Conservation (phyloP, 2,797 vertebrate genomes). For the Gobio occitaniae region DNA sequence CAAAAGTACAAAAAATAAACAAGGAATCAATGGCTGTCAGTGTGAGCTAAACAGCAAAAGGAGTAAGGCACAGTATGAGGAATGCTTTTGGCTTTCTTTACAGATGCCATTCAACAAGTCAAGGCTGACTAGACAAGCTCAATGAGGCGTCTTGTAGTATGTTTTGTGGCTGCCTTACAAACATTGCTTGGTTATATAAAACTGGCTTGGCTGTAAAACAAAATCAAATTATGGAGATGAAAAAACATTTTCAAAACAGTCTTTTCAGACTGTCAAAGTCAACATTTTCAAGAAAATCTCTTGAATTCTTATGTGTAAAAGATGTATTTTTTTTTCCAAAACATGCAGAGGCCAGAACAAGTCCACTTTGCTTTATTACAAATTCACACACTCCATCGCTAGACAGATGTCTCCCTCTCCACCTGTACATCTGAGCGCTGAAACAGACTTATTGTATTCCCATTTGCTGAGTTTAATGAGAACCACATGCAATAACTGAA, state of each 20-base stretch:
- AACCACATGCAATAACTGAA: conserved; percentile 49
- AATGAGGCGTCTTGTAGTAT: conserved; percentile 7
- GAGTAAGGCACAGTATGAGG: neutral
- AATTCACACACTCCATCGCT: neutral
- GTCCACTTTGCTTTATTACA: neutral
- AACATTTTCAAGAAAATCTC: neutral
- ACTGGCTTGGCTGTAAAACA: neutral
- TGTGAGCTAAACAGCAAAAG: neutral
- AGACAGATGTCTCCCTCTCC: conserved; percentile 34
- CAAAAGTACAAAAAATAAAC: conserved; percentile 46
- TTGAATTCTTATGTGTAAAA: neutral
- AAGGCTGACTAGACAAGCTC: conserved; percentile 4
- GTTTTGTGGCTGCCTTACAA: conserved; percentile 10
- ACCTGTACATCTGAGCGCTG: conserved; percentile 26
- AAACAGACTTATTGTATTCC: conserved; percentile 50
- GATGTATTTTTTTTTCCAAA: neutral
- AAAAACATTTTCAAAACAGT: neutral
- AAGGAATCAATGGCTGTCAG: conserved; percentile 30
- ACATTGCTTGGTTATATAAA: conserved; percentile 27
- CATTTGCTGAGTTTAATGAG: conserved; percentile 48
- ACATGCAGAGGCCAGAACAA: neutral
- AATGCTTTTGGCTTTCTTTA: conserved; percentile 4
- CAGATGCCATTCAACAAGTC: conserved; percentile 4
- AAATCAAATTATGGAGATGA: conserved; percentile 6
- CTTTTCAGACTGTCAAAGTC: neutral